Evolutionary conservation across 1,140 invertebrate species (phyloP), one percentile per base, ranked within the genome.

Genomic region (Centruroides sculpturatus): DNA sequence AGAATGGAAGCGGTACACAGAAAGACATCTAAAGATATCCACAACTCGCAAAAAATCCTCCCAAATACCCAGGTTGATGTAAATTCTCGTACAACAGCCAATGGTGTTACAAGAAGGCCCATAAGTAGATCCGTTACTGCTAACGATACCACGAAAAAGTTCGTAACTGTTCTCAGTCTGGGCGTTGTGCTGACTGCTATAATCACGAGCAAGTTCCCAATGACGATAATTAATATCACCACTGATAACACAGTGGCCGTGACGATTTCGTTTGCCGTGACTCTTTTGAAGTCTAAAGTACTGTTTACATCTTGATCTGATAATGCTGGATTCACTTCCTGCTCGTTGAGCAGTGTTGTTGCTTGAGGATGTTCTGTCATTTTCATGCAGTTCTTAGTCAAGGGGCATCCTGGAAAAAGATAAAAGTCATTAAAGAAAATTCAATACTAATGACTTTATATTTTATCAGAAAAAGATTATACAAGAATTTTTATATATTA

Each of bases 11-110:
- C 90, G 0, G 93, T 98, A 73, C 90, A 93, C 66, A 97, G 77
- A 34, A 97, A 77, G 53, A 98, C 93, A 75, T 98, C 94, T 81
- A 95, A 87, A 36, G 93, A 93, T 65, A 98, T 89, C 95, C 95
- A 99, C 50, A 92, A 92, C 76, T 97, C 91, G 78, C 95, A 99
- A 77, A 97, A 95, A 69, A 88, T 82, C 59, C 85, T 82, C 35
- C 93, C 94, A 71, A 99, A 98, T 66, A 92, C 83, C 96, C 95
- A 99, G 60, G 80, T 81, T 0, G 55, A 56, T 3, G 57, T 57
- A n/a, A 65, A 55, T 34, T 62, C 60, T n/a, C 59, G 57, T 9
- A 67, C 51, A 6, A 76, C 71, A 0, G 72, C 71, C 47, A 77
- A 71, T 3, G 78, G 78, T 74, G 79, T 78, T 8, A 78, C 77